Evolutionary conservation across 2,888 invertebrate species (phyloP), one percentile per base, ranked within the genome.

Genomic region (Drosophila siamana): DNA sequence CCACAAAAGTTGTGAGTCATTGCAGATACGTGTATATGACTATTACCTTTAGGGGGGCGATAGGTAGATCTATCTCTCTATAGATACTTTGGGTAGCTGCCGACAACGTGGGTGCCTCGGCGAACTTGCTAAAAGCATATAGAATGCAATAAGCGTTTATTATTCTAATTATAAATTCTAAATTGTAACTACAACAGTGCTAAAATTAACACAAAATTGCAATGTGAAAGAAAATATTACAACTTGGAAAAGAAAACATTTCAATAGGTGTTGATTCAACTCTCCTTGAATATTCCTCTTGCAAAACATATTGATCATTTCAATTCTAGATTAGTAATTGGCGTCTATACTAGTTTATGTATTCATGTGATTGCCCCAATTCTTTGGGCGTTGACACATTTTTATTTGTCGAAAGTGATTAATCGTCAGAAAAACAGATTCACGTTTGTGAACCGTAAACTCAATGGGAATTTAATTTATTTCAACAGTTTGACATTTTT

Each of bases 391-490:
- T 38, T 60, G 73, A 46, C 54, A 69, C 24, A 57, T 41, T 65
- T 64, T 40, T 16, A 24, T 65, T 54, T 50, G 60, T 43, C 62
- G 11, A 62, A 60, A 41, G 48, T 68, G 86, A 78, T 89, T 85
- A 90, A 81, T 89, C 90, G 89, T 86, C 78, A 8, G 9, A n/a
- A 51, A 48, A 60, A 79, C 74, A 78, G 77, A 86, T 85, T 80
- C 76, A 46, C 80, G 70, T 57, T 66, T 60, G 63, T 80, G 79
- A 57, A 77, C 74, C 74, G 59, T 72, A 73, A 81, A 69, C 72
- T 74, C 72, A 70, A 76, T 74, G 67, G 74, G 69, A 71, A 80
- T 78, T 74, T 68, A 69, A 80, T 87, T 87, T 71, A 63, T 75
- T 64, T 55, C 56, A 57, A 47, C 64, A 63, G 33, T 43, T 22